Conservation (phyloP, 2,797 vertebrate genomes). For the Myotis pilosus region DNA sequence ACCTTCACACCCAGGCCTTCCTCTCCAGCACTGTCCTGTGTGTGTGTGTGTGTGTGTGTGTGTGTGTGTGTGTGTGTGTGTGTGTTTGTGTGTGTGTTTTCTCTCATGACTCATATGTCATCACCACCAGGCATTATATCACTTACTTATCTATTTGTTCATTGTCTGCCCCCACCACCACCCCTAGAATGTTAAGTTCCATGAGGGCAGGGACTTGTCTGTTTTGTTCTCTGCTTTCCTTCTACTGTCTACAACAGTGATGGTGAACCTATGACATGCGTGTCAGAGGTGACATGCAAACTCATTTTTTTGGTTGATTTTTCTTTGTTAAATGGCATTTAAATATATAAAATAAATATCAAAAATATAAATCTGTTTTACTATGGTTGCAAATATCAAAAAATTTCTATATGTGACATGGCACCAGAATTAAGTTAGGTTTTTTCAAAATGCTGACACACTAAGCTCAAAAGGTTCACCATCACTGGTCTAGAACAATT, state of each 20-base stretch:
- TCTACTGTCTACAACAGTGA: background rate
- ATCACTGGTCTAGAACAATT: conserved; percentile 30
- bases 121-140: background rate
- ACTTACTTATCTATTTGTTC: background rate
- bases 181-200: background rate
- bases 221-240: background rate
- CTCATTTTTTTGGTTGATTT: too few species aligned
- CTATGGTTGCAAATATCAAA: too few species aligned
- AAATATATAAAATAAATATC: too few species aligned
- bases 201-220: background rate
- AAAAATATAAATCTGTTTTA: too few species aligned
- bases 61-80: too few species aligned
- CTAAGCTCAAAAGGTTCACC: too few species aligned
- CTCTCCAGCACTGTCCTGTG: background rate
- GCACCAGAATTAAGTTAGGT: too few species aligned
- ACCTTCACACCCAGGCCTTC: background rate
- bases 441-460: too few species aligned
- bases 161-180: background rate
- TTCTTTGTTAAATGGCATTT: too few species aligned
- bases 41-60: background rate
- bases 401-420: too few species aligned
- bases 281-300: too few species aligned
- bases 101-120: background rate
- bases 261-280: too few species aligned
- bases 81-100: background rate